Percentiles rank a stretch among this genome's conserved stretches.
These are phyloP conservation scores for Stylophora pistillata DNA, from an alignment of 64 coral and sea anemone genomes.

Conservation along the genomic window DNA sequence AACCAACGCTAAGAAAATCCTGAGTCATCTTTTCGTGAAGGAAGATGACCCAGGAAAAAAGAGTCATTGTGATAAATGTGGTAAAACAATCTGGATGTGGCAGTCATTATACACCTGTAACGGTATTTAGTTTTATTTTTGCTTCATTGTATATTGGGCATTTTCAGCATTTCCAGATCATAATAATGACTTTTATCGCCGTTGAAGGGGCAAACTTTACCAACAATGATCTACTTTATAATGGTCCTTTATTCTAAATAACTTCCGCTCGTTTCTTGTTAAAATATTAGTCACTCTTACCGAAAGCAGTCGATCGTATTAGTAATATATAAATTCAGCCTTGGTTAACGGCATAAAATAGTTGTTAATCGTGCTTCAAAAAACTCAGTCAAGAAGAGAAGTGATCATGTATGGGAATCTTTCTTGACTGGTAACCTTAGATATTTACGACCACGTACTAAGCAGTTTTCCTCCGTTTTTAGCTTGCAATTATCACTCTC, in stretches of 20 bases:
- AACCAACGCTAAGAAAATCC: slow-evolving; percentile 60
- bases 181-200: background rate
- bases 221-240: too few relatives aligned
- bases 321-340: too few relatives aligned
- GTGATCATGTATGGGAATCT: too few relatives aligned
- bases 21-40: slow-evolving; percentile 88
- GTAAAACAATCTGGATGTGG: slow-evolving; percentile 95
- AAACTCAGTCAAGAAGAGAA: too few relatives aligned
- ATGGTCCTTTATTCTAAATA: too few relatives aligned
- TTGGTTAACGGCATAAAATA: too few relatives aligned
- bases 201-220: background rate
- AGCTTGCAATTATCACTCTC: slow-evolving; percentile 79
- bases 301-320: too few relatives aligned
- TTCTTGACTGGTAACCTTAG: background rate
- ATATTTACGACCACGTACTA: background rate
- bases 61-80: slow-evolving; percentile 88
- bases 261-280: too few relatives aligned
- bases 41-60: slow-evolving; percentile 44
- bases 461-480: background rate
- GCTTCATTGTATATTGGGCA: background rate
- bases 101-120: slow-evolving; percentile 83
- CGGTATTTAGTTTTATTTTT: slow-evolving; percentile 33
- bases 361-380: too few relatives aligned
- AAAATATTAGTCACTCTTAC: too few relatives aligned
- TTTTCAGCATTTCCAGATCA: background rate